phyloP scores from a whole-genome alignment of 2,888 invertebrate genomes.

The Andricus quercusramuli region DNA sequence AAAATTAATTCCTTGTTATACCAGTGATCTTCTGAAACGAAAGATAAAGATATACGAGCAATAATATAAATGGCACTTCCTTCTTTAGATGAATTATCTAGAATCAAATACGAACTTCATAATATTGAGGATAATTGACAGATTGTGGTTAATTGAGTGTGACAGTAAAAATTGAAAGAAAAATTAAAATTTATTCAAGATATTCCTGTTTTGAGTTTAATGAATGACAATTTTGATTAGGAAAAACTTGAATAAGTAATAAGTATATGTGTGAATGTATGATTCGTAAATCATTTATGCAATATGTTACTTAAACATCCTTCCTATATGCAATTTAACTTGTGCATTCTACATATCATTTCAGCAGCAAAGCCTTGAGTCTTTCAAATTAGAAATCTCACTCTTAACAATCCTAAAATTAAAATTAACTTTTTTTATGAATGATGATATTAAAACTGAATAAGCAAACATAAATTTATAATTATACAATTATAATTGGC shows the following conservation, averaged over 20 bases:
- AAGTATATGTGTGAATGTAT: not conserved
- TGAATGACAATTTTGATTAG: slow-evolving; percentile 25
- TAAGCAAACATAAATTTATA: too few relatives aligned
- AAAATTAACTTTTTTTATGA: too few relatives aligned
- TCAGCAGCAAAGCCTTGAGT: too few relatives aligned
- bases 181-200: slow-evolving; percentile 12
- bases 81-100: slow-evolving; percentile 21
- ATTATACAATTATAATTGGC: too few relatives aligned
- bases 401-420: too few relatives aligned
- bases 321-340: slow-evolving; percentile 1
- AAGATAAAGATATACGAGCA: slow-evolving; percentile 23
- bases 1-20: slow-evolving; percentile 19
- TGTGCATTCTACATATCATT: too few relatives aligned
- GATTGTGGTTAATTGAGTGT: slow-evolving; percentile 22
- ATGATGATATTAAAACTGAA: too few relatives aligned
- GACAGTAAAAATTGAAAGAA: not conserved
- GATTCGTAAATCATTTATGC: not conserved
- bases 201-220: slow-evolving; percentile 6
- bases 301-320: slow-evolving; percentile 9
- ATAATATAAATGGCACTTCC: slow-evolving; percentile 40
- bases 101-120: slow-evolving; percentile 19
- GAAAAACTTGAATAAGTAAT: slow-evolving; percentile 13
- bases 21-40: slow-evolving; percentile 19
- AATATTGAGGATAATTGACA: slow-evolving; percentile 25
- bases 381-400: too few relatives aligned